Conservation (phyloP, 2,888 invertebrate species). For the Chalcis sispes region DNA sequence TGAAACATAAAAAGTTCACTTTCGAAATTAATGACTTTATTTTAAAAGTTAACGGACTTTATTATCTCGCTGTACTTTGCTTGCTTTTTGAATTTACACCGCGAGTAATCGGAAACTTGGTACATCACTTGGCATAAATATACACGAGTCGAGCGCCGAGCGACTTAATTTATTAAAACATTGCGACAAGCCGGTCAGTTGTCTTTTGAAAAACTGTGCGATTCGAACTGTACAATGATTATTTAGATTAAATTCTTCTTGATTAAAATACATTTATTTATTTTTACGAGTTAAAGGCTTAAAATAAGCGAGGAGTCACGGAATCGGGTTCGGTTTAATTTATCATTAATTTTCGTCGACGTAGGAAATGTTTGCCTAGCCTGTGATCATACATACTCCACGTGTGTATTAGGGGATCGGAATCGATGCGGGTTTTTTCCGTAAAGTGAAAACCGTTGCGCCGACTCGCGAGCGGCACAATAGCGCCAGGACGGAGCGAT, state of each 20-base stretch:
- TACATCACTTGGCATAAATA: not conserved
- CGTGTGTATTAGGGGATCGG: too few relatives aligned
- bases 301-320: too few relatives aligned
- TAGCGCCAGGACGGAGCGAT: constrained; percentile 62
- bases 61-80: not conserved
- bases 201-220: not conserved
- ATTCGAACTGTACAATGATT: too few relatives aligned
- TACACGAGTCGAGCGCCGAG: not conserved
- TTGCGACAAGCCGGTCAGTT: not conserved
- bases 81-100: not conserved
- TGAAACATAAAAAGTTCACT: not conserved
- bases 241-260: too few relatives aligned
- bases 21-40: constrained; percentile 48
- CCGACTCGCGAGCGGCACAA: constrained; percentile 67
- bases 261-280: too few relatives aligned
- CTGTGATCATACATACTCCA: too few relatives aligned
- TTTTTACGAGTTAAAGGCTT: too few relatives aligned
- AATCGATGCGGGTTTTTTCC: not conserved
- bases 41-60: constrained; percentile 29
- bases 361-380: too few relatives aligned
- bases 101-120: not conserved
- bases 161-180: not conserved
- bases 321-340: too few relatives aligned
- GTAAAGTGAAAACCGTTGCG: constrained; percentile 70
- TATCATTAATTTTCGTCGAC: too few relatives aligned